Evolutionary conservation across 2,113 vertebrate species (phyloP), one percentile per base, ranked within the genome.

Genomic region (Plecotus auritus): DNA sequence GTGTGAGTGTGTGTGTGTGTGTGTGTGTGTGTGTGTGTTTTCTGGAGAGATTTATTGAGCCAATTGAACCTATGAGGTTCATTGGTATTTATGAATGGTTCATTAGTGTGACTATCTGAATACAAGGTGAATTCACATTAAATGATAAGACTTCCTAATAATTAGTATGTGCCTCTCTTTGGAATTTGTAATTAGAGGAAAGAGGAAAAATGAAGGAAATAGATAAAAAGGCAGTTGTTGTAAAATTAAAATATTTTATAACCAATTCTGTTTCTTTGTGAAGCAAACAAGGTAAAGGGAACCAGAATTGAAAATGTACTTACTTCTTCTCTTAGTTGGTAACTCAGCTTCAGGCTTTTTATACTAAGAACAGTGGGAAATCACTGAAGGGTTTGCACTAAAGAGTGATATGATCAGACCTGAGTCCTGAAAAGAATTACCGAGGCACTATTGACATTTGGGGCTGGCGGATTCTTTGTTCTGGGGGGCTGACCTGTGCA

Each of bases 101-200:
- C 95, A 77, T 96, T 97, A 96, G 85, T 94, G 89, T 70, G 82
- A 95, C 93, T 97, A 94, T 96, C 94, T 92, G 84, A 96, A 96
- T 78, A 91, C 93, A 92, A 92, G 88, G 96, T 66, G 69, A 96
- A 96, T 94, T 97, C n/a, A 3, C 81, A 97, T 96, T 97, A 97
- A 97, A 93, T 96, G 96, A 97, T 97, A 97, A 97, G 96, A 83
- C 93, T 95, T 93, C 56, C 92, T 88, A 95, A 95, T 97, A 97
- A 97, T 97, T 95, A 96, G 49, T 81, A 61, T 96, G 92, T 77
- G 93, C 92, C 72, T 80, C 77, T 93, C 90, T 74, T 80, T 88
- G 69, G 95, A 96, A 90, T 94, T 95, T 95, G 81, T 95, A 97
- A 97, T 97, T 95, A 94, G 93, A 85, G 88, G 64, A 91, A 95